These are phyloP conservation scores for Eurypyga helias DNA, from an alignment of 2,113 vertebrate species.

Conservation along the genomic window DNA sequence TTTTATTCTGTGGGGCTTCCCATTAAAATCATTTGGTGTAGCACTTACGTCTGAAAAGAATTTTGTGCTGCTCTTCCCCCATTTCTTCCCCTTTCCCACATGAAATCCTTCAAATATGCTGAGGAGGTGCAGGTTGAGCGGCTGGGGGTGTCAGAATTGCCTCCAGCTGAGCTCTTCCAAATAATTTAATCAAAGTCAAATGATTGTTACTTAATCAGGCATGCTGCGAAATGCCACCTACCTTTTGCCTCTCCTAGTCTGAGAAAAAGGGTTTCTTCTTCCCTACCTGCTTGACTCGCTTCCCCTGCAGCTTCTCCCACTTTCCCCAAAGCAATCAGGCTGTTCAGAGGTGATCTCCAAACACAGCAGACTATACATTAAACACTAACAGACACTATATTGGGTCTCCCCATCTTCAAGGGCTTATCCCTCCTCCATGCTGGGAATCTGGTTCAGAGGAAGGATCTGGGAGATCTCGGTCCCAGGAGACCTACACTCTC, in stretches of 20 bases:
- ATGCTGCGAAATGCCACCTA: not conserved
- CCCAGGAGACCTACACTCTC: not conserved
- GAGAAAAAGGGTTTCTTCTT: not conserved
- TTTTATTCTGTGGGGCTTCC: not conserved
- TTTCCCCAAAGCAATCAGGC: not conserved
- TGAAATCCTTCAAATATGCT: not conserved
- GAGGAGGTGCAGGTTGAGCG: not conserved
- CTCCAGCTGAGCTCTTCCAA: not conserved
- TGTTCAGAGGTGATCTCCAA: not conserved
- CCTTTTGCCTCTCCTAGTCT: not conserved
- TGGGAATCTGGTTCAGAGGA: not conserved
- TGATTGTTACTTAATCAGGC: not conserved
- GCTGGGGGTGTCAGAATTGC: not conserved
- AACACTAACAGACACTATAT: not conserved
- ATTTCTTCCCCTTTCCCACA: not conserved
- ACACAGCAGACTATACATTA: too few species aligned
- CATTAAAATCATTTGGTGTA: not conserved
- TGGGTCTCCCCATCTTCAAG: not conserved
- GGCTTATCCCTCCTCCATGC: not conserved
- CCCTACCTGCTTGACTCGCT: not conserved
- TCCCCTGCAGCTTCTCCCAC: rapidly evolving
- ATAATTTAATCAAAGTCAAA: conserved; percentile 1
- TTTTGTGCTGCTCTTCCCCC: not conserved
- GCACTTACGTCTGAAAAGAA: not conserved
- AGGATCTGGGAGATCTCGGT: not conserved